Conservation (phyloP, 2,888 invertebrate genomes). For the Tenthredo amoena region DNA sequence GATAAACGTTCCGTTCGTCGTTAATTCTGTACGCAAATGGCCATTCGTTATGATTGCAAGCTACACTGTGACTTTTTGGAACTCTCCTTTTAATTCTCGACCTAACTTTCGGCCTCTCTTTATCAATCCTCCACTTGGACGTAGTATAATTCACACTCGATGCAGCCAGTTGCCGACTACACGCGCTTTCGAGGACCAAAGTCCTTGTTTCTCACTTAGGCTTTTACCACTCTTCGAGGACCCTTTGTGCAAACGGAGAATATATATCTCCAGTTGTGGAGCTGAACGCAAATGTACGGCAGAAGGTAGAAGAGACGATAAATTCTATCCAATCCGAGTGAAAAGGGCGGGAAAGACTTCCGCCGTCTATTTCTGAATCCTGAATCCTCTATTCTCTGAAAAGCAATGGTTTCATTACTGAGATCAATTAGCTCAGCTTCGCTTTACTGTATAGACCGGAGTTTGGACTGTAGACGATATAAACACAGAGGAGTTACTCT, state of each 20-base stretch:
- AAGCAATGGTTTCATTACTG: slow-evolving; percentile 44
- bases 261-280: not conserved
- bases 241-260: slow-evolving; percentile 32
- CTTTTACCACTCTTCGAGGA: slow-evolving; percentile 24
- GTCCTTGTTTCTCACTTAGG: slow-evolving; percentile 44
- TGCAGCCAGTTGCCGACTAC: slow-evolving; percentile 43
- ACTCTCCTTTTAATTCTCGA: not conserved
- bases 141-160: slow-evolving; percentile 43
- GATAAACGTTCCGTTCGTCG: not conserved
- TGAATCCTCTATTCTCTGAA: slow-evolving; percentile 31
- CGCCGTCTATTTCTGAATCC: slow-evolving; percentile 35
- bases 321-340: not conserved
- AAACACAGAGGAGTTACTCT: slow-evolving; percentile 36
- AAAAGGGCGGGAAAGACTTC: slow-evolving; percentile 20
- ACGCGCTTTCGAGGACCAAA: slow-evolving; percentile 34
- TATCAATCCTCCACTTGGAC: slow-evolving; percentile 10
- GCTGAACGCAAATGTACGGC: slow-evolving; percentile 31
- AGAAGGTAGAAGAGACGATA: slow-evolving; percentile 19
- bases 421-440: slow-evolving; percentile 38
- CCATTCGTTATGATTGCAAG: not conserved
- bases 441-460: slow-evolving; percentile 6
- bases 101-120: not conserved
- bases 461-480: slow-evolving; percentile 16
- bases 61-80: slow-evolving; percentile 4
- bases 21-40: not conserved